Evolutionary conservation across 2,888 invertebrate genomes (phyloP).

Genomic region (Capitulum mitella): DNA sequence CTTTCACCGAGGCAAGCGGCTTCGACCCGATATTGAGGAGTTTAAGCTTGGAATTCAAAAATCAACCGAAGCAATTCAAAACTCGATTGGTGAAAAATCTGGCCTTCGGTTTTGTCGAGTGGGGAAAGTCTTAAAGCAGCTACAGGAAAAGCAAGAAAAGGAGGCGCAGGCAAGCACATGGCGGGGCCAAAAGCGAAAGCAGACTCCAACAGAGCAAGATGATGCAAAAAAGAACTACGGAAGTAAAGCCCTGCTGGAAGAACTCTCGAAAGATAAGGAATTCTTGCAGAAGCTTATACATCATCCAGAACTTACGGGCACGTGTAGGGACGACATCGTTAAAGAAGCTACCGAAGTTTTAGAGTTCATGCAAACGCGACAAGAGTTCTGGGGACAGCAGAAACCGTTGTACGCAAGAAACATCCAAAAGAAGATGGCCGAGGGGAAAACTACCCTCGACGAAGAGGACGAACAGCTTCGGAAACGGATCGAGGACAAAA

Average conservation of each 20-base stretch:
- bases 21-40: background rate
- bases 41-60: background rate
- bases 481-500: background rate
- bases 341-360: slow-evolving; percentile 6
- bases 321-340: background rate
- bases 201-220: background rate
- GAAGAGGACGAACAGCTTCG: background rate
- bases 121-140: background rate
- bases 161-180: background rate
- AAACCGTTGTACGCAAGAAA: background rate
- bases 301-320: background rate
- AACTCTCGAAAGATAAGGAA: background rate
- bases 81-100: background rate
- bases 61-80: background rate
- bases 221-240: background rate
- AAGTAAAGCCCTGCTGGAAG: background rate
- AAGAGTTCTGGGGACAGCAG: slow-evolving; percentile 22
- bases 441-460: background rate
- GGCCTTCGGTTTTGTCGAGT: slow-evolving; percentile 1
- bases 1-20: background rate
- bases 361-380: slow-evolving; percentile 5
- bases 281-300: slow-evolving; percentile 3
- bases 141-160: background rate
- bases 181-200: background rate
- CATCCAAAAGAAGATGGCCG: background rate